phyloP scores from a whole-genome alignment of 2,113 vertebrate species.

The Odontophorus gujanensis region DNA sequence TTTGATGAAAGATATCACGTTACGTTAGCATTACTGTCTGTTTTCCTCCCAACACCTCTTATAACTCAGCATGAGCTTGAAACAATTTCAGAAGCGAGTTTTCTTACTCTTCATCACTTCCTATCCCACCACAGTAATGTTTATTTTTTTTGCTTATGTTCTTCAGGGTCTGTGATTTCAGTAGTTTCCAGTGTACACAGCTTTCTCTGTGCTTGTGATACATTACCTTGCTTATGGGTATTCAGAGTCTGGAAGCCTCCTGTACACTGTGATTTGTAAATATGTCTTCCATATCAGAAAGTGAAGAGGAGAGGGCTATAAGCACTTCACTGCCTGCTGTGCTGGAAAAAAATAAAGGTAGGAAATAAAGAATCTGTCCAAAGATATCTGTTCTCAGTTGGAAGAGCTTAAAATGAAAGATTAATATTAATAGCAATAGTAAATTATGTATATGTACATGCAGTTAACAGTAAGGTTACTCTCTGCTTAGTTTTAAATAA shows the following conservation, averaged over 20 bases:
- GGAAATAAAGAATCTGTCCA: neutral
- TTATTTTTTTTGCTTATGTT: conserved; percentile 32
- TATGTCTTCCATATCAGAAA: neutral
- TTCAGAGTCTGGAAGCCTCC: conserved; percentile 19
- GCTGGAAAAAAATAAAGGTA: neutral
- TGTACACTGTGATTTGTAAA: conserved; percentile 31
- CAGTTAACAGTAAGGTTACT: neutral
- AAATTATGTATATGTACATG: neutral
- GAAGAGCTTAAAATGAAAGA: neutral
- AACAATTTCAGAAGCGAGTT: neutral
- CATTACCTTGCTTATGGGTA: conserved; percentile 15
- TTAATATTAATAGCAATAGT: neutral
- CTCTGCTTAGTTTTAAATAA: neutral
- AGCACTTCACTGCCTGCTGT: neutral
- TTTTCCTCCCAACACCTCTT: neutral
- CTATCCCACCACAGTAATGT: neutral
- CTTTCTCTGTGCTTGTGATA: conserved; percentile 33
- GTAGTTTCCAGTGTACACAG: neutral
- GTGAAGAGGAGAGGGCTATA: neutral
- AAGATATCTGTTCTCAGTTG: neutral
- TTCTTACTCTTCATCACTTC: neutral
- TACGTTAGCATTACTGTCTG: neutral
- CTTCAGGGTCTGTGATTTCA: neutral
- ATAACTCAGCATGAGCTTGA: neutral
- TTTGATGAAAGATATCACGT: neutral